phyloP scores from a whole-genome alignment of 1,140 invertebrate genomes.

The Temnothorax nylanderi region DNA sequence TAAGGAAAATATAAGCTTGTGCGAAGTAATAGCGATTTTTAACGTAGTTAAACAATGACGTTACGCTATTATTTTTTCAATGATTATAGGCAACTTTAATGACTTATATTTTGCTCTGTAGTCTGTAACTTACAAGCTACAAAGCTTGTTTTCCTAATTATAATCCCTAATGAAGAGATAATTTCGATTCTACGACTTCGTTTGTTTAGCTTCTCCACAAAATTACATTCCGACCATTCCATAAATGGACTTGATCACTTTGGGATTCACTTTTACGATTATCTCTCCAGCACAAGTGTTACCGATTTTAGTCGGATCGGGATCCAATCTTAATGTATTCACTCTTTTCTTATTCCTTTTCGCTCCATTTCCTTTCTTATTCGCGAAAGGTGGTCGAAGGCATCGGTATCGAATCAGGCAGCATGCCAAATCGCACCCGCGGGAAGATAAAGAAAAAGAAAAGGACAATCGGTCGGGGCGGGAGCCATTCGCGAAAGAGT shows the following conservation, averaged over 20 bases:
- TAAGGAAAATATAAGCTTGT: neutral
- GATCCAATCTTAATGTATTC: conserved; percentile 66
- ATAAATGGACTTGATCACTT: conserved; percentile 20
- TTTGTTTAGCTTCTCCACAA: neutral
- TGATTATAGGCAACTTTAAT: neutral
- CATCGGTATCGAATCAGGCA: conserved; percentile 70
- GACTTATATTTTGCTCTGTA: neutral
- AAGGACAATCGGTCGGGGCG: conserved; percentile 1
- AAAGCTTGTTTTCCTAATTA: neutral
- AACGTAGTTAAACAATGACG: neutral
- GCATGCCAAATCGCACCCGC: conserved; percentile 70
- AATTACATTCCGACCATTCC: neutral
- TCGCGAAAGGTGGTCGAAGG: conserved; percentile 51
- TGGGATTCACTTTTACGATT: conserved; percentile 41
- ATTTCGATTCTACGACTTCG: neutral
- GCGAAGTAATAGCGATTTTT: neutral
- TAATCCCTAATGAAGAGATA: neutral
- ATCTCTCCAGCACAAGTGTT: conserved; percentile 23
- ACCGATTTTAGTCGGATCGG: conserved; percentile 31
- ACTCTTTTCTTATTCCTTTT: conserved; percentile 42
- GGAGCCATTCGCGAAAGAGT: conserved; percentile 12
- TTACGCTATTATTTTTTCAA: neutral
- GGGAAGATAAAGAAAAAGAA: conserved; percentile 61
- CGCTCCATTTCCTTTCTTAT: conserved; percentile 41
- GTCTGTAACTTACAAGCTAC: neutral